Conservation (phyloP, 1,140 invertebrate species). For the Nasonia giraulti region DNA sequence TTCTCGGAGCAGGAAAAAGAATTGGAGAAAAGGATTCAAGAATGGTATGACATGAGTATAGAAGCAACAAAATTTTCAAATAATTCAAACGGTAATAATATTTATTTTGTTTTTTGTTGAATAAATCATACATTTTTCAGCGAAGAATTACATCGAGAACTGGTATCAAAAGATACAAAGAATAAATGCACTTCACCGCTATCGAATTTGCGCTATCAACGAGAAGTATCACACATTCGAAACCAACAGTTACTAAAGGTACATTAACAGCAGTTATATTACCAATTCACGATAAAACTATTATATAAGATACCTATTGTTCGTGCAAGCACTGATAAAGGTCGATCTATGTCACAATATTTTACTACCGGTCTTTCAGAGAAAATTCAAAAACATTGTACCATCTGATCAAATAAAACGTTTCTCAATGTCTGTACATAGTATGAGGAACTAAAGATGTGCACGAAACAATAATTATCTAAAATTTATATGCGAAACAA, state of each 20-base stretch:
- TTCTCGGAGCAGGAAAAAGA: constrained; percentile 57
- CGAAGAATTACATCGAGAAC: constrained; percentile 53
- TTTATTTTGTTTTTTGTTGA: constrained; percentile 26
- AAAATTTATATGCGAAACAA: too few species aligned
- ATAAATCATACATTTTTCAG: constrained; percentile 54
- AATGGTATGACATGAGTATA: constrained; percentile 56
- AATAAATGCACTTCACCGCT: constrained; percentile 45
- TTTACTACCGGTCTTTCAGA: neutral
- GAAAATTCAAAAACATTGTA: neutral
- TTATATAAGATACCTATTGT: too few species aligned
- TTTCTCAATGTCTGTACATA: neutral
- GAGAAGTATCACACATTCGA: constrained; percentile 57
- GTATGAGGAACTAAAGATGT: too few species aligned
- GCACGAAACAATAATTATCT: too few species aligned
- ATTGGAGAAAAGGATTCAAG: constrained; percentile 58
- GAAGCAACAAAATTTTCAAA: neutral
- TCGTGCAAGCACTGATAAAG: too few species aligned
- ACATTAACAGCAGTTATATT: constrained; percentile 41
- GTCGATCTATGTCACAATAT: neutral
- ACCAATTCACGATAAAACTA: neutral
- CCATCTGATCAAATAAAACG: neutral
- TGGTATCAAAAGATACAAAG: constrained; percentile 47
- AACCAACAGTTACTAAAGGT: constrained; percentile 69
- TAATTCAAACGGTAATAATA: neutral
- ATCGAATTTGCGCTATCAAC: constrained; percentile 56